These are phyloP conservation scores for Notothenia rossii DNA, from an alignment of 2,113 vertebrate genomes.

Conservation along the genomic window DNA sequence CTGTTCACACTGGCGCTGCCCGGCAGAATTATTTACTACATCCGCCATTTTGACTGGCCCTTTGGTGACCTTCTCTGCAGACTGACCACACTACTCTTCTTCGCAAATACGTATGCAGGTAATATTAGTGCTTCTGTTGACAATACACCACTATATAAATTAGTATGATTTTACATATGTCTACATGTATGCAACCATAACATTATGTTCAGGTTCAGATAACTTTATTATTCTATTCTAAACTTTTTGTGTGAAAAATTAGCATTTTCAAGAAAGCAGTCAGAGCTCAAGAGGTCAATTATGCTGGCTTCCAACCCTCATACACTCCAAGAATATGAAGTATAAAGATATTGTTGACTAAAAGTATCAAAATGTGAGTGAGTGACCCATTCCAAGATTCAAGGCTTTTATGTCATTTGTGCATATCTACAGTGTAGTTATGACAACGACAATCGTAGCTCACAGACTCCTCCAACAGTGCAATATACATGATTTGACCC, in stretches of 20 bases:
- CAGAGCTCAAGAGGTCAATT: not conserved
- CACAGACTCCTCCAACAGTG: no score
- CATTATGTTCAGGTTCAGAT: not conserved
- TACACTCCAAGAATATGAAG: not conserved
- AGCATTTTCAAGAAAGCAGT: no score
- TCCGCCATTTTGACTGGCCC: conserved; percentile 87
- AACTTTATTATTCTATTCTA: not conserved
- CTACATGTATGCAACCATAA: no score
- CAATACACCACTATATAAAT: not conserved
- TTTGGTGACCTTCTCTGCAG: conserved; percentile 87
- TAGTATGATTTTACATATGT: not conserved
- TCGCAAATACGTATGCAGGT: conserved; percentile 87
- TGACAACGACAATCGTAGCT: no score
- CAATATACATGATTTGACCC: not conserved
- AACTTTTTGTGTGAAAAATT: not conserved
- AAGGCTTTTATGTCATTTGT: no score
- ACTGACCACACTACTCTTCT: conserved; percentile 85
- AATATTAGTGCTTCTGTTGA: not conserved
- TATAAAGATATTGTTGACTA: not conserved
- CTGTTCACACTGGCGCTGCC: conserved; percentile 88
- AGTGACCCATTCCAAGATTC: not conserved
- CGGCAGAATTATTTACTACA: conserved; percentile 85
- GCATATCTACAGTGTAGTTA: no score
- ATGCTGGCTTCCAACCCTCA: not conserved
- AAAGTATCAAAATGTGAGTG: not conserved